A percentile compares a stretch with the other conserved stretches of the same genome.
Conservation (phyloP, 2,113 vertebrate genomes). For the Pampusana beccarii region DNA sequence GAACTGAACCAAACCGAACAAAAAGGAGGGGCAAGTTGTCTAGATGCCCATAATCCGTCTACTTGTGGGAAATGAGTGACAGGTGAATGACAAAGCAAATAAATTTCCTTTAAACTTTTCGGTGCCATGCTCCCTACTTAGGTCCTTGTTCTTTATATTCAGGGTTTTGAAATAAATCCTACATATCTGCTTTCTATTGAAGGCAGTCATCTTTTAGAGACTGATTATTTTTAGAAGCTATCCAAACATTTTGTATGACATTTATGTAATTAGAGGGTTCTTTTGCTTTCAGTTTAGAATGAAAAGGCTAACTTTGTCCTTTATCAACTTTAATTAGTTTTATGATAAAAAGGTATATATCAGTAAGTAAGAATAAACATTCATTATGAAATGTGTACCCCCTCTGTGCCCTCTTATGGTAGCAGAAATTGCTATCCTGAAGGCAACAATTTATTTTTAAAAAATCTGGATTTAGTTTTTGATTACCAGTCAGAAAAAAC, state of each 20-base stretch:
- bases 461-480: conserved; percentile 13
- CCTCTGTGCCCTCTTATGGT: background rate
- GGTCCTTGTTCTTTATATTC: background rate
- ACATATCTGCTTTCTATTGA: background rate
- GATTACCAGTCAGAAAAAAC: background rate
- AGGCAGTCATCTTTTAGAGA: background rate
- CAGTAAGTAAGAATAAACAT: background rate
- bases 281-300: background rate
- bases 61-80: background rate
- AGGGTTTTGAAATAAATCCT: background rate
- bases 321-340: background rate
- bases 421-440: background rate
- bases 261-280: background rate
- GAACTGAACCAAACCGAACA: background rate
- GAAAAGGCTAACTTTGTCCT: background rate
- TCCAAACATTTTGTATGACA: background rate
- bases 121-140: background rate
- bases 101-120: background rate
- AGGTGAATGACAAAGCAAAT: background rate
- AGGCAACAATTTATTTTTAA: background rate
- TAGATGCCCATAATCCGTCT: background rate
- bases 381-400: background rate
- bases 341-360: background rate
- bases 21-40: background rate
- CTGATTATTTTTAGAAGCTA: background rate